phyloP scores from a whole-genome alignment of 1,140 invertebrate species.

The Drosophila pseudoobscura region DNA sequence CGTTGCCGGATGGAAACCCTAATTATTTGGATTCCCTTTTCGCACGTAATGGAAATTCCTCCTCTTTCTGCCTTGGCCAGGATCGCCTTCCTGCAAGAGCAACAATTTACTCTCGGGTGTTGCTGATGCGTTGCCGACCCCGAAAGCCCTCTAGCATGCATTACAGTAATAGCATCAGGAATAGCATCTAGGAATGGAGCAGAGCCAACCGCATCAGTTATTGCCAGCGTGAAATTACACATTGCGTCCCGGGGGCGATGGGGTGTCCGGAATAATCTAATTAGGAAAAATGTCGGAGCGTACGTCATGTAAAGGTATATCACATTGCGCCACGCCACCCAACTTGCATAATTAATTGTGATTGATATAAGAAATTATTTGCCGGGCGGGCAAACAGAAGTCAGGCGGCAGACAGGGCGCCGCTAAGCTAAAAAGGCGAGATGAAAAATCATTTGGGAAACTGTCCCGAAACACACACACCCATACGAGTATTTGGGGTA shows the following conservation, averaged over 20 bases:
- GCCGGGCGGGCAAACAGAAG: constrained; percentile 65
- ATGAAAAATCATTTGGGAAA: constrained; percentile 78
- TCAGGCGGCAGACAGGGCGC: constrained; percentile 11
- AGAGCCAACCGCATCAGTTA: constrained; percentile 18
- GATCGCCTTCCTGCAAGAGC: constrained; percentile 30
- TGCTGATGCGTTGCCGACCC: constrained; percentile 25
- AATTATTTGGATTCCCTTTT: constrained; percentile 1
- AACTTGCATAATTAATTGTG: constrained; percentile 74
- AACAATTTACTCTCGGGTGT: constrained; percentile 56
- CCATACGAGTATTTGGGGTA: constrained; percentile 11
- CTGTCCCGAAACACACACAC: constrained; percentile 57
- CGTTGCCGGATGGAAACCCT: background rate
- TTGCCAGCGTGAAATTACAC: constrained; percentile 64
- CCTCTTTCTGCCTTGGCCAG: constrained; percentile 16
- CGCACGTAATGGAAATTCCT: constrained; percentile 20
- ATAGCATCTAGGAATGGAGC: constrained; percentile 7
- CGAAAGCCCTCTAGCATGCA: constrained; percentile 20
- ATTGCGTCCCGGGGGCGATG: constrained; percentile 48
- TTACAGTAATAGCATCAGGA: constrained; percentile 13
- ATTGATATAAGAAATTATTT: constrained; percentile 80
- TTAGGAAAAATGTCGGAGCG: constrained; percentile 61
- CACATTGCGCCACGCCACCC: constrained; percentile 5
- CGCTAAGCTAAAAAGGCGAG: constrained; percentile 49
- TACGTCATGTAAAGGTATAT: constrained; percentile 56
- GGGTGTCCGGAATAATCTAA: constrained; percentile 67